Evolutionary conservation across 2,797 vertebrate species (phyloP).

Genomic region (Semaprochilodus insignis): DNA sequence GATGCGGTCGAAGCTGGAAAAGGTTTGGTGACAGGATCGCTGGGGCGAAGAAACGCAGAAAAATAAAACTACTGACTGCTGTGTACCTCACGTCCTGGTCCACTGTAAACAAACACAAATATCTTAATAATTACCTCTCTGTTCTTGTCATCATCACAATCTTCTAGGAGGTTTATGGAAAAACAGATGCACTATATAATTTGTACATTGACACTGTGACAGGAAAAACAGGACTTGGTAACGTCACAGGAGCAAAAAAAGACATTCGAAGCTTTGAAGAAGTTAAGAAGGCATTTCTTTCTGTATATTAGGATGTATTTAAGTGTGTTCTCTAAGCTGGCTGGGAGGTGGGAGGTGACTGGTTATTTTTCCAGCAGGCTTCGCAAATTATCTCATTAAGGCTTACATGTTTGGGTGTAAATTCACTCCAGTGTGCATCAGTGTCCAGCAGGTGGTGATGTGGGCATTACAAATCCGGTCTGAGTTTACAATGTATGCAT

Average conservation of each 20-base stretch:
- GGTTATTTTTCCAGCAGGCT: no score
- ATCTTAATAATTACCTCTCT: not conserved
- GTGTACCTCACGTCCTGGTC: constrained; percentile 96
- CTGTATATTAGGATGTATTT: no score
- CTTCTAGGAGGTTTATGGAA: not conserved
- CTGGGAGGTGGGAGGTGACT: no score
- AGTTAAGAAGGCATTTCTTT: no score
- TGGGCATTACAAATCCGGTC: not conserved
- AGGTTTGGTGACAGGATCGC: constrained; percentile 98
- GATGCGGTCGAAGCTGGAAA: constrained; percentile 95
- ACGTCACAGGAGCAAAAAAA: no score
- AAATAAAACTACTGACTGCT: constrained; percentile 98
- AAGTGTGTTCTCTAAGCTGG: no score
- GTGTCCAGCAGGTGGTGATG: constrained; percentile 69
- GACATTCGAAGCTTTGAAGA: no score
- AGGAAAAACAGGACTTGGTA: no score
- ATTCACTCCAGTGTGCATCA: not conserved
- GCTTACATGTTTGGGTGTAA: not conserved
- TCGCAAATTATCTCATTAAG: not conserved
- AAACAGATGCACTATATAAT: not conserved
- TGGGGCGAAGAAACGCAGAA: constrained; percentile 97
- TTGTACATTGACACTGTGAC: not conserved
- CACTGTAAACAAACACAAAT: constrained; percentile 73
- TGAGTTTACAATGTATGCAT: not conserved
- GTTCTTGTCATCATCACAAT: not conserved